Base-by-base conservation (phyloP, 1,140 invertebrate genomes). In the Bombus terrestris region DNA sequence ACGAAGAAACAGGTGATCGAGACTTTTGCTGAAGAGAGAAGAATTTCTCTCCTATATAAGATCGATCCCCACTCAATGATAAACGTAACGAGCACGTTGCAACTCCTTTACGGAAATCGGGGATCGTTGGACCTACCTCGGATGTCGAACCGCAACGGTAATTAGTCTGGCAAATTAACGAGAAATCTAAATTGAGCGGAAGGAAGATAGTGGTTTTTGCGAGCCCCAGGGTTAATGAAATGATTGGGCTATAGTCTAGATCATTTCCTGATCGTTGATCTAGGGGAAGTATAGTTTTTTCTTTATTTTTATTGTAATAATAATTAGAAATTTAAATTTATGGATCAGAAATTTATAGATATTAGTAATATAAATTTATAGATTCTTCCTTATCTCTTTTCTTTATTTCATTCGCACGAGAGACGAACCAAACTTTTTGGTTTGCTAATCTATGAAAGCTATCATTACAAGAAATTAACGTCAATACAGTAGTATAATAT, bases 171-270 rank as follows among this genome's bases (percentile, higher is more conserved):
- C 47, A 25, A 87, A 39, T 89, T 85, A 89, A 89, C 73, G n/a
- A 69, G 83, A 72, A 68, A 72, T 78, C 84, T 66, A 81, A 86
- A 80, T 83, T 25, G 77, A 64, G n/a, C 81, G 86, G 86, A 88
- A 82, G 81, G 53, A 86, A 88, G 81, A 75, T 84, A 37, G 75
- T n/a, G 81, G 83, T 90, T 90, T 76, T 25, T n/a, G 28, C 35
- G 69, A 57, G 59, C 1, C 3, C 62, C 8, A 8, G 25, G 0
- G 4, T 35, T n/a, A 15, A 47, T 41, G 59, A 53, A 62, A 32
- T 10, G 5, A 25, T 0, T 6, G 1, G 13, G 3, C 5, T 25
- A 15, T 22, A 59, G 71, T 89, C 43, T 68, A 12, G 8, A 75
- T 28, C 0, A 62, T 71, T 89, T 89, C 76, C 76, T 37, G 77